Evolutionary conservation across 2,113 vertebrate species (phyloP), one percentile per base, ranked within the genome.

Genomic region (Callipepla californica): DNA sequence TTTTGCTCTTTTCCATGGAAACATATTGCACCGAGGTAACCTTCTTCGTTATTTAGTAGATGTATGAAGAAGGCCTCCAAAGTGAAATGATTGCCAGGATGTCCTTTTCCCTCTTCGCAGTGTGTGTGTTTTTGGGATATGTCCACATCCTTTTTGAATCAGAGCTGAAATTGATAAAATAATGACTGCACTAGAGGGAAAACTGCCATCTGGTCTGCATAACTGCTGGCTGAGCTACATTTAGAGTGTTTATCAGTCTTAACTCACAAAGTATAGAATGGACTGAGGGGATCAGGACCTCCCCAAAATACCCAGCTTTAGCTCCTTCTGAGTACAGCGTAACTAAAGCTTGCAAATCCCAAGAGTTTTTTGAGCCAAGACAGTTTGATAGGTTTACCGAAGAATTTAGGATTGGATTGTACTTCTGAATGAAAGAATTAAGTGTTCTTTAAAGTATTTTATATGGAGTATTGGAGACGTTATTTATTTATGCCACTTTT

Each of bases 401-500:
- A 84, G 85, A 94, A 83, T 58, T 80, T 87, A 66, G 84, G 45
- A 53, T 55, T 92, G 53, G 32, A 30, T 89, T 94, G 44, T 83
- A 45, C 51, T 91, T 77, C 14, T 87, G 45, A 25, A 55, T 1
- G 4, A 72, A 81, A 45, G 44, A 91, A 94, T 95, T 81, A 93
- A 93, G 79, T 89, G 48, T 70, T 93, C 53, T 92, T 84, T 69
- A 62, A 93, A 94, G 48, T 89, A 62, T 94, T 95, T 95, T 93
- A 50, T 32, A 67, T 85, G 83, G 30, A 14, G 3, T 92, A 40
- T 94, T 92, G 42, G 32, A 89, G 45, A 93, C 40, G 68, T 94
- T 84, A 87, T 86, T 88, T 93, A 86, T 95, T 96, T 91, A 72
- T 89, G 81, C 67, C 79, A 78, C 68, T 95, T 92, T 80, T 85